Evolutionary conservation across 2,888 invertebrate genomes (phyloP), one percentile per base, ranked within the genome.

Genomic region (Pyrochroa serraticornis): DNA sequence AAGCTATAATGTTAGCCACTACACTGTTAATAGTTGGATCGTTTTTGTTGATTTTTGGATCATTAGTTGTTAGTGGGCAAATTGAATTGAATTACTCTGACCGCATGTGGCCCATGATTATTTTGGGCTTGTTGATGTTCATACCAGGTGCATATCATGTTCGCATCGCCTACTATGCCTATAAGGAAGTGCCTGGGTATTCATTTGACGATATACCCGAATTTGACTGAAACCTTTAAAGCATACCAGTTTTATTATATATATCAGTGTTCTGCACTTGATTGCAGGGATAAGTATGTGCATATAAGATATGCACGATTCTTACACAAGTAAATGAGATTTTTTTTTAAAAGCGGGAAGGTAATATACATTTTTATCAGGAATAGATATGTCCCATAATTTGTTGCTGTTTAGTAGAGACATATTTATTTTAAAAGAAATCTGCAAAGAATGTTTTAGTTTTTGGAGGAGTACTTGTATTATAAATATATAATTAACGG

Each of bases 61-160:
- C 88, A 63, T 80, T 95, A 59, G 87, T 94, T 58, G 86, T 93
- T 22, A 86, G 89, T 57, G 94, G 95, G 10, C 87, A 91, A 70
- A 90, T 93, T 73, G 88, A 89, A 72, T 84, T 89, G 32, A 89
- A 92, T 85, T 93, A 95, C 79, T 86, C 89, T 1, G 94, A 95
- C 77, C 84, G 94, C 60, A 87, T 92, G 76, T 94, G 93, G 92
- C 95, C 95, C 0, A 85, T 95, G 78, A 87, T 95, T 62, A 89
- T 95, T 66, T 81, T 96, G 71, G 96, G 95, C 32, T 82, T 86
- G 13, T 82, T 96, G 35, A 93, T 95, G 92, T 94, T 95, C 74
- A 88, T 95, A 65, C 95, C 95, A 0, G 95, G 95, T 36, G 90
- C 91, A 47, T 95, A 95, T 79, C 95, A 96, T 76, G 87, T 93